Base-by-base conservation (phyloP, 2,888 invertebrate genomes). In the Chymomyza fuscimana region DNA sequence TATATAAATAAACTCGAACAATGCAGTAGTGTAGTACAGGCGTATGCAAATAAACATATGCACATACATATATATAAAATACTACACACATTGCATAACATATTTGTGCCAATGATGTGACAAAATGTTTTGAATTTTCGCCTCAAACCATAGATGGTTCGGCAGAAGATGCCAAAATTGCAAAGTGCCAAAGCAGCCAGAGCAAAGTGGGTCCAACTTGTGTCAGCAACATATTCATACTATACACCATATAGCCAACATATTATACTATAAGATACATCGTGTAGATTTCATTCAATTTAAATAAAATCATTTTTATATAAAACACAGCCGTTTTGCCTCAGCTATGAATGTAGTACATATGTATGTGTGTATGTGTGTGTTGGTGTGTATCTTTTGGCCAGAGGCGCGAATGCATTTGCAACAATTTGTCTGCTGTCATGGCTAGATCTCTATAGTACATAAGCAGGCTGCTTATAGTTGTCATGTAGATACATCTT, bases 81-180 rank as follows among this genome's bases (percentile, higher is more conserved):
- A 32, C 32, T 32, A 32, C 7, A 7, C 58, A 68, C 63, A 63
- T 56, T 63, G 54, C 67, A 73, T 60, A 70, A 72, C 60, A 67
- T 74, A 76, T 73, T 73, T 79, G 82, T 82, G 79, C 81, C 86
- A 83, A 78, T 82, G 76, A 78, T 78, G 76, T 81, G 83, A 83
- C 78, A 79, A 77, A 78, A 80, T 65, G 70, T 66, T 78, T 74
- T 77, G 75, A 79, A 65, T 72, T 56, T 46, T 22, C 40, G 72
- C 64, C 69, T 81, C 88, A 78, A 82, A 63, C 89, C 89, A 84
- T 90, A 89, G 89, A 89, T 89, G 89, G 89, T 82, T 85, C 77
- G 89, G 78, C 76, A 82, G 77, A 69, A 76, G 67, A 76, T 76
- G 70, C 50, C 67, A 54, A 64, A 68, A 70, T 40, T 29, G 54